A percentile compares a stretch with the other conserved stretches of the same genome.
These are phyloP conservation scores for Eupithecia dodoneata DNA, from an alignment of 2,888 invertebrate species.

Conservation along the genomic window DNA sequence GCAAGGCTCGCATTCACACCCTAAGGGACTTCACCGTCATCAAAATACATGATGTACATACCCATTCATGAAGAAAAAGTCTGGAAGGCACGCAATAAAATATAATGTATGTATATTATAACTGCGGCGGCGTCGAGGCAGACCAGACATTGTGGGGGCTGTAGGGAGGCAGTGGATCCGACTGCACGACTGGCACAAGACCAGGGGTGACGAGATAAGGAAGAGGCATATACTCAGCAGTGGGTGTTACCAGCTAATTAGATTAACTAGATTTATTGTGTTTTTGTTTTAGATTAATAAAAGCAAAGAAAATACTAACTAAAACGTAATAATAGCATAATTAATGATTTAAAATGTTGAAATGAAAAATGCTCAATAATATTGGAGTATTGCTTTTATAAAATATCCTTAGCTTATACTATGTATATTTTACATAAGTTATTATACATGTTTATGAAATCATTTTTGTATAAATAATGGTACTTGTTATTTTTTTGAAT, in stretches of 20 bases:
- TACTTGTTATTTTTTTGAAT: not conserved
- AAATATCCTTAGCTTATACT: not conserved
- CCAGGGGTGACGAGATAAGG: too few relatives aligned
- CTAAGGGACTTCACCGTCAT: constrained; percentile 35
- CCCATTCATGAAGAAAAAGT: not conserved
- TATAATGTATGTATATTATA: not conserved
- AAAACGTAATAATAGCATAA: not conserved
- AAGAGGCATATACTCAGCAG: too few relatives aligned
- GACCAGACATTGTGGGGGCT: too few relatives aligned
- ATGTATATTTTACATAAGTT: not conserved
- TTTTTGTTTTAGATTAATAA: too few relatives aligned
- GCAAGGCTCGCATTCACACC: constrained; percentile 44
- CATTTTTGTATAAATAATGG: not conserved
- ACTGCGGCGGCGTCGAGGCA: not conserved
- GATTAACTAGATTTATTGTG: too few relatives aligned
- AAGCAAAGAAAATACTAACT: not conserved
- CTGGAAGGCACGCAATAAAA: not conserved
- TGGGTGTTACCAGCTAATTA: too few relatives aligned
- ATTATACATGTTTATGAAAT: not conserved
- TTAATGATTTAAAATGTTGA: too few relatives aligned
- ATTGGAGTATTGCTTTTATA: not conserved
- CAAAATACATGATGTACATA: constrained; percentile 43
- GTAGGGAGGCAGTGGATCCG: too few relatives aligned
- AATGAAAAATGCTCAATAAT: too few relatives aligned
- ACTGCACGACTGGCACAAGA: too few relatives aligned